These are phyloP conservation scores for Glareola pratincola DNA, from an alignment of 2,113 vertebrate genomes.

Conservation along the genomic window DNA sequence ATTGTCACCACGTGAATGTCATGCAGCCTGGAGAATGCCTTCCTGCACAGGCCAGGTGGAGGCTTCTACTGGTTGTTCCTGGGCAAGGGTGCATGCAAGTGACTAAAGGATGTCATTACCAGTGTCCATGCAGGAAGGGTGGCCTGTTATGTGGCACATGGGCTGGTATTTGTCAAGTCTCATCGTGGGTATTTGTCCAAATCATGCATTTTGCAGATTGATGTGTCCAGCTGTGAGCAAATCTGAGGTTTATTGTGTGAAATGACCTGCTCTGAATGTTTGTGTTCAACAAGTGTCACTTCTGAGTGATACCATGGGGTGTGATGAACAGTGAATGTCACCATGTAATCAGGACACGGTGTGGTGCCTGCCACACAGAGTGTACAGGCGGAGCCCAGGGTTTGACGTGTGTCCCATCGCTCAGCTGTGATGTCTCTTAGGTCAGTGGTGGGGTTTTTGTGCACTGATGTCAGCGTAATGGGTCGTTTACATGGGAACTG, in stretches of 20 bases:
- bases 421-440: neutral
- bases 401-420: accelerated
- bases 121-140: accelerated
- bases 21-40: too few species aligned
- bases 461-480: too few species aligned
- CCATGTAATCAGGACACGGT: accelerated
- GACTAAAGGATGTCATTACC: accelerated
- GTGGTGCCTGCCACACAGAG: neutral
- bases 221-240: neutral
- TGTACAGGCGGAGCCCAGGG: neutral
- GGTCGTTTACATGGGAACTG: neutral
- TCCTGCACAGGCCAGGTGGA: neutral
- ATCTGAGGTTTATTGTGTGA: neutral
- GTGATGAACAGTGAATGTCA: neutral
- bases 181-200: neutral
- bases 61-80: neutral
- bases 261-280: neutral
- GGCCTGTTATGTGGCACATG: accelerated
- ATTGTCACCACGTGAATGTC: accelerated
- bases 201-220: neutral
- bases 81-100: neutral
- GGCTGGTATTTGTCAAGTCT: neutral
- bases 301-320: accelerated
- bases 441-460: neutral
- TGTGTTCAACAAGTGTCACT: neutral